A percentile compares a stretch with the other conserved stretches of the same genome.
These are phyloP conservation scores for Heliothis peltigera DNA, from an alignment of 2,888 invertebrate genomes.

Conservation along the genomic window DNA sequence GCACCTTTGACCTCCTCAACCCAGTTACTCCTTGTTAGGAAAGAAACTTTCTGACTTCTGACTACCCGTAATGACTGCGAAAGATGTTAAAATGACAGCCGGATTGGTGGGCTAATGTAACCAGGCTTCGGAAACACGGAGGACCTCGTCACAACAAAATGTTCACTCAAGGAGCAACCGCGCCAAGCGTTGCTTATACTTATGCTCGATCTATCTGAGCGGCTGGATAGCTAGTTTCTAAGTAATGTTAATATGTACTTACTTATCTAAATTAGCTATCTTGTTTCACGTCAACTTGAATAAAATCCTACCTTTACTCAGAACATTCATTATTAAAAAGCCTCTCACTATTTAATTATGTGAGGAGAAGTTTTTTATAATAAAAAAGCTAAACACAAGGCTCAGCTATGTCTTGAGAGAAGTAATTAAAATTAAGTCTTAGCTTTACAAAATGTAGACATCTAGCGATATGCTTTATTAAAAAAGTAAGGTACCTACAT, in stretches of 20 bases:
- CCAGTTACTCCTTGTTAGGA: too few relatives aligned
- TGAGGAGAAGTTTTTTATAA: constrained; percentile 1
- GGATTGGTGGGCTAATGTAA: too few relatives aligned
- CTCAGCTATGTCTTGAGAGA: constrained; percentile 3
- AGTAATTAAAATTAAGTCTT: constrained; percentile 31
- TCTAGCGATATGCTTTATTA: constrained; percentile 2
- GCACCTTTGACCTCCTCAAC: too few relatives aligned
- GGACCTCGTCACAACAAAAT: too few relatives aligned
- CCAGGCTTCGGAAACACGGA: too few relatives aligned
- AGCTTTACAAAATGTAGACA: neutral
- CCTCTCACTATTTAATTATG: constrained; percentile 16
- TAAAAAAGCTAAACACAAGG: neutral
- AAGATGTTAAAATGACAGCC: too few relatives aligned
- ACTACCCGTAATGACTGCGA: too few relatives aligned
- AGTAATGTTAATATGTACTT: constrained; percentile 12
- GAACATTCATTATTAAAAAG: neutral
- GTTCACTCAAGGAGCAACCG: too few relatives aligned
- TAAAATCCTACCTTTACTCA: neutral
- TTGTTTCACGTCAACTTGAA: neutral
- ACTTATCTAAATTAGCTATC: constrained; percentile 7
- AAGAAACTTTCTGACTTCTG: too few relatives aligned
- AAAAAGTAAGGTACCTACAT: constrained; percentile 3
- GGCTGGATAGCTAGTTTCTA: constrained; percentile 12
- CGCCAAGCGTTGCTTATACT: too few relatives aligned
- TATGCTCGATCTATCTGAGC: too few relatives aligned